Conservation (phyloP, 2,113 vertebrate genomes). For the Gorilla gorilla region DNA sequence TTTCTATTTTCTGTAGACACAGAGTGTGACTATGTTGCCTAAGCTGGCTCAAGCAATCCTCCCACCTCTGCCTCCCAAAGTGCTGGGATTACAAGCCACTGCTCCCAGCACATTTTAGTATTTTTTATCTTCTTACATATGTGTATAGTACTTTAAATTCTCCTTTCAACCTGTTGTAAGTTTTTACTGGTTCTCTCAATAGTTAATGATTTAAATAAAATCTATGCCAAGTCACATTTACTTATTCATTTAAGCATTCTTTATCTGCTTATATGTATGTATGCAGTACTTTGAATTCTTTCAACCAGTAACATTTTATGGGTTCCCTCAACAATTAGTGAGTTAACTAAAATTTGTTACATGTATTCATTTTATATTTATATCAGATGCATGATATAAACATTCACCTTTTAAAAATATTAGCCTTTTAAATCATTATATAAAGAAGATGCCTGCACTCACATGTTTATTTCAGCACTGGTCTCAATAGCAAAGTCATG, state of each 20-base stretch:
- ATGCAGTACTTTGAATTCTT: not conserved
- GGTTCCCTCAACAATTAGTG: not conserved
- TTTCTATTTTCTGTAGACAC: too few species aligned
- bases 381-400: not conserved
- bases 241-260: not conserved
- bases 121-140: not conserved
- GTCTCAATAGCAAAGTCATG: too few species aligned
- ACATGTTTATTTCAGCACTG: too few species aligned
- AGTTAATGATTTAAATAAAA: constrained; percentile 24
- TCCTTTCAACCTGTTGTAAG: not conserved
- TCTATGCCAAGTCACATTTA: not conserved
- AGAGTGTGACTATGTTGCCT: too few species aligned
- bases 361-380: not conserved
- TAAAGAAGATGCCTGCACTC: too few species aligned
- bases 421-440: not conserved
- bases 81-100: too few species aligned
- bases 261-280: not conserved
- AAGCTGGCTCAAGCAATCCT: too few species aligned
- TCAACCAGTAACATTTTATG: not conserved
- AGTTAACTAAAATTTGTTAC: not conserved
- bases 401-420: not conserved
- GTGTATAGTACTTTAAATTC: not conserved
- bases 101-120: not conserved
- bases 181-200: not conserved
- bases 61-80: too few species aligned